Base-by-base conservation (phyloP, 2,888 invertebrate species). In the Phyllotreta striolata region DNA sequence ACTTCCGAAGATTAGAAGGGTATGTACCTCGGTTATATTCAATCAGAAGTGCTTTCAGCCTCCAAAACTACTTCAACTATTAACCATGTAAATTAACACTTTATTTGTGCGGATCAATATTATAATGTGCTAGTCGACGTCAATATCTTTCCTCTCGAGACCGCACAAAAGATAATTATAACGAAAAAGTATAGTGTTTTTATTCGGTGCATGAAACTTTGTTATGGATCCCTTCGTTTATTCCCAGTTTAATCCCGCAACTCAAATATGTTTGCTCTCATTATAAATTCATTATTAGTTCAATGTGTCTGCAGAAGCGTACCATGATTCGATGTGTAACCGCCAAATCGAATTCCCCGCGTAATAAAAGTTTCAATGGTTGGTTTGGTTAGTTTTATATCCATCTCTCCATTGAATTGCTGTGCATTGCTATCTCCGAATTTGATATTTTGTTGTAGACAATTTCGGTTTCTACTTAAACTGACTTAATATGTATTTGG, bases 341-440 rank as follows among this genome's bases (percentile, higher is more conserved):
- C 44, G 14, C 10, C 3, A 13, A 14, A 44, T 44, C 44, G 44
- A 44, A n/a, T 44, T 44, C 10, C 44, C 10, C 1, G 14, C 12
- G 44, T 44, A 44, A 44, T 44, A 44, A 44, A 44, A 44, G 44
- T 44, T 44, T n/a, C 10, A 44, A 24, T 44, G 44, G 10, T n/a
- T 41, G 41, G 41, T n/a, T 41, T 10, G 9, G 41, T 10, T 41
- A 41, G 41, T 41, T 41, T 10, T 41, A 10, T 24, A 24, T 24
- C 4, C 24, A 24, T 4, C 24, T 24, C 24, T 24, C 24, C 2
- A 24, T 3, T 24, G 24, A 24, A 24, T 24, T 4, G 24, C 24
- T 24, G 4, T 4, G 4, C 24, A 24, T 4, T 24, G 1, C 1
- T 24, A 24, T 24, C 1, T 24, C 4, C 24, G 4, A 24, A 24